Evolutionary conservation across 2,797 vertebrate species (phyloP), one percentile per base, ranked within the genome.

Genomic region (Sebastolobus alascanus): DNA sequence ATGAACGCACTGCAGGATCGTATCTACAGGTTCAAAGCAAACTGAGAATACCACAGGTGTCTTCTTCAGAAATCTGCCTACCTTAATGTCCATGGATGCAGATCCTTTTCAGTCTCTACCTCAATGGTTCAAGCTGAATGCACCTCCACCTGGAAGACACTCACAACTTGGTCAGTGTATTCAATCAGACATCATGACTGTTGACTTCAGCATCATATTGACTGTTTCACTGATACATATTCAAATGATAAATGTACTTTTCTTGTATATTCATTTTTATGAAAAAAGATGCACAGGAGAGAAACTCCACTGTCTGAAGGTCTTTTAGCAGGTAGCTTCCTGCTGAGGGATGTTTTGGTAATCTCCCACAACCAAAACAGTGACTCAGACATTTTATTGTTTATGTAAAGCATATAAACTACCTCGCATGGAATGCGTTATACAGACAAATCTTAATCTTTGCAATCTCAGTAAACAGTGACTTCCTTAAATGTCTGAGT

Each of bases 291-390:
- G 25, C 25, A 25, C 25, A 25, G 25, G 37, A 59, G 11, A 50
- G 5, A 70, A 64, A 5, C 18, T 0, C 14, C 2, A 9, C 14
- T 5, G 31, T 66, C n/a, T 64, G 35, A 31, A 71, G 20, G 50
- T 55, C 38, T n/a, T 72, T 77, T 56, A 74, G 85, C 38, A 20
- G n/a, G 52, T 35, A 31, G 27, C 35, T 80, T 86, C 77, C 68
- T 71, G 79, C 31, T 25, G 1, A 77, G 68, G 67, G 38, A 80
- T 20, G 35, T 50, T 73, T 56, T 25, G 2, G 16, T 46, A 38
- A 75, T 52, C 6, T 59, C 58, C 73, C 54, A 27, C 20, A 68
- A 68, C 31, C 40, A 61, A 54, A 81, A 60, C 73, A 63, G 46
- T 20, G 22, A 80, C 3, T 68, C 22, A 46, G 27, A 55, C 46